A percentile compares a stretch with the other conserved stretches of the same genome.
These are phyloP conservation scores for Drosophila kanapiae DNA, from an alignment of 1,140 invertebrate genomes.

Conservation along the genomic window DNA sequence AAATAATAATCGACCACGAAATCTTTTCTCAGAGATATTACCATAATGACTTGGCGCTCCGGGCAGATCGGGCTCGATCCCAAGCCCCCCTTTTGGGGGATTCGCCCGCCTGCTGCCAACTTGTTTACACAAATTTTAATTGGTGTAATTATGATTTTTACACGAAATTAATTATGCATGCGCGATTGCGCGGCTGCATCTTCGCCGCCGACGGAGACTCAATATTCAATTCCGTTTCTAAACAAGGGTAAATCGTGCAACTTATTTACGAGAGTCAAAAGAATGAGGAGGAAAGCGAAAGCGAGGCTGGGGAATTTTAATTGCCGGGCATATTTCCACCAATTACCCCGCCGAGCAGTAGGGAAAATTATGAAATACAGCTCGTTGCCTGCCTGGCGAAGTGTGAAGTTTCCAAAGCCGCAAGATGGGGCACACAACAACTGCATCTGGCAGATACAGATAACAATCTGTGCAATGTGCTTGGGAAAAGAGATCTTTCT, in stretches of 20 bases:
- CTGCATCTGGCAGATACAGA: slow-evolving; percentile 61
- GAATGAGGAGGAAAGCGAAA: slow-evolving; percentile 13
- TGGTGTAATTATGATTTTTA: slow-evolving; percentile 81
- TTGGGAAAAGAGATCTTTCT: slow-evolving; percentile 25
- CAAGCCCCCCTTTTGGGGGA: slow-evolving; percentile 9
- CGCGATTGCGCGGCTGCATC: slow-evolving; percentile 55
- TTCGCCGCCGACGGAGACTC: slow-evolving; percentile 9
- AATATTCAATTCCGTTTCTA: slow-evolving; percentile 27
- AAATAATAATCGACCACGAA: slow-evolving; percentile 25
- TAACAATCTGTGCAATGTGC: slow-evolving; percentile 47
- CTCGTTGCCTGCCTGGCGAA: slow-evolving; percentile 12
- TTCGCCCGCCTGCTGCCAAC: slow-evolving; percentile 54
- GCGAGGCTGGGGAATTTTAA: slow-evolving; percentile 47
- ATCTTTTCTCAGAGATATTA: slow-evolving; percentile 52
- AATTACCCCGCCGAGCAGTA: slow-evolving; percentile 40
- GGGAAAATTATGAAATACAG: slow-evolving; percentile 64
- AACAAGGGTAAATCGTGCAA: slow-evolving; percentile 29
- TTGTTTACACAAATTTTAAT: slow-evolving; percentile 81
- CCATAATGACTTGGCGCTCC: slow-evolving; percentile 60
- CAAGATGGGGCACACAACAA: slow-evolving; percentile 13
- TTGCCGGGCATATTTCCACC: slow-evolving; percentile 53
- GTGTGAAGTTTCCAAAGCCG: slow-evolving; percentile 56
- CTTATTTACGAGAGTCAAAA: slow-evolving; percentile 14
- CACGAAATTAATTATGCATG: slow-evolving; percentile 81
- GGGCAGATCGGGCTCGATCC: slow-evolving; percentile 21